Evolutionary conservation across 2,888 invertebrate species (phyloP), one percentile per base, ranked within the genome.

Genomic region (Craniophora ligustri): DNA sequence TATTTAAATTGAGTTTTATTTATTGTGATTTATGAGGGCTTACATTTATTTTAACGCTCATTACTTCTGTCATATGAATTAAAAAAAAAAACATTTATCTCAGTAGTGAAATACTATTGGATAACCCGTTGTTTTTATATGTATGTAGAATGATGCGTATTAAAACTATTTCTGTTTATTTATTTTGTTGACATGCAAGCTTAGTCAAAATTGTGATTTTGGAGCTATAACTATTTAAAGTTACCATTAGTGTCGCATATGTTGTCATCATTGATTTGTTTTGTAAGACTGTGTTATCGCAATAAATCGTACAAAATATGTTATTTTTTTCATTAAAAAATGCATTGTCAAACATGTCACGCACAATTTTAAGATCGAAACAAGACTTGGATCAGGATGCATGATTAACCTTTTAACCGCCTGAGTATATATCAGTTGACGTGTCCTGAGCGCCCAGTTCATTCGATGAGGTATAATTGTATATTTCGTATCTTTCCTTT

Each of bases 211-310:
- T 85, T 88, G 83, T 88, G 84, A 82, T 89, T 83, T 86, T 80
- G 81, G 84, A 76, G 82, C 78, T 84, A 82, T 81, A 78, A 75
- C 75, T 83, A 82, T 79, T 82, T 78, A 80, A 89, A 92, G 92
- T 93, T 93, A 93, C 92, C 92, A 85, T 85, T 86, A 83, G 78
- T 79, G 78, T 86, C 82, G 86, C 85, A 82, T 87, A 85, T 86
- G 84, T 87, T 92, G 85, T 89, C 86, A 85, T 85, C 84, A 81
- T 82, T 84, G 76, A 80, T 81, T 88, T 88, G 82, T 91, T 87
- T 85, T 87, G 86, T 91, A 91, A 92, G 91, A 92, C 87, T 91
- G 89, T 91, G 88, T 92, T 91, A 90, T 86, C 82, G 86, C 87
- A 92, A 90, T 92, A 93, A 91, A 92, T 86, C 84, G 88, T 92